Base-by-base conservation (phyloP, 2,888 invertebrate genomes). In the Sinelater perroti region DNA sequence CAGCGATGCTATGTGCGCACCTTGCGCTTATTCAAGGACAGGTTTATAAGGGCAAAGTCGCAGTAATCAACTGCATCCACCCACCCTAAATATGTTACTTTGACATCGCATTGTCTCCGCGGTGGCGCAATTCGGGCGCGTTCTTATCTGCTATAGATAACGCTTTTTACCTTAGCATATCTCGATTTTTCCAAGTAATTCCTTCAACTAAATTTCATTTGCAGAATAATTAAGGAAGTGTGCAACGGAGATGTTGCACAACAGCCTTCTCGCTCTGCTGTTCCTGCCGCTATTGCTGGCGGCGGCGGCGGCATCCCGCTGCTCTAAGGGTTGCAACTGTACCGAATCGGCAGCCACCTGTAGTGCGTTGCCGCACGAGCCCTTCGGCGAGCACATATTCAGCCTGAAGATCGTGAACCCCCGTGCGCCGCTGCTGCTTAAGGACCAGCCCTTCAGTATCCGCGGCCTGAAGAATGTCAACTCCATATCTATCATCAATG, bases 401-500 rank as follows among this genome's bases (percentile, higher is more conserved):
- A 60, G 56, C 14, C 31, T 67, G 30, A 63, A 64, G 40, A 56
- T 63, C 8, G 31, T 49, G 1, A 26, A 61, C 38, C 80, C 83
- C 1, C 78, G 78, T 38, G 80, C 79, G 69, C 84, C 85, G 8
- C 83, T 87, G 51, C 78, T 83, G 10, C 77, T 90, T 51, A 84
- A 83, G 7, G 82, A 83, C 53, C 80, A 81, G 50, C 83, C 86
- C 67, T 88, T 88, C 74, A 78, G 81, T 61, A 83, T 83, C 63
- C 78, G 87, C 56, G 87, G 87, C 35, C 80, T 90, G 17, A 83
- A 85, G 66, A 83, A 84, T 67, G 79, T 90, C 26, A 84, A 86
- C 16, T 85, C 87, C 2, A 83, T 90, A 10, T 85, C 85, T 70
- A 87, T 90, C 66, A 83, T 84, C 46, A 87, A 89, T 72, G 88